phyloP scores from a whole-genome alignment of 2,797 vertebrate species.

The Netta rufina region DNA sequence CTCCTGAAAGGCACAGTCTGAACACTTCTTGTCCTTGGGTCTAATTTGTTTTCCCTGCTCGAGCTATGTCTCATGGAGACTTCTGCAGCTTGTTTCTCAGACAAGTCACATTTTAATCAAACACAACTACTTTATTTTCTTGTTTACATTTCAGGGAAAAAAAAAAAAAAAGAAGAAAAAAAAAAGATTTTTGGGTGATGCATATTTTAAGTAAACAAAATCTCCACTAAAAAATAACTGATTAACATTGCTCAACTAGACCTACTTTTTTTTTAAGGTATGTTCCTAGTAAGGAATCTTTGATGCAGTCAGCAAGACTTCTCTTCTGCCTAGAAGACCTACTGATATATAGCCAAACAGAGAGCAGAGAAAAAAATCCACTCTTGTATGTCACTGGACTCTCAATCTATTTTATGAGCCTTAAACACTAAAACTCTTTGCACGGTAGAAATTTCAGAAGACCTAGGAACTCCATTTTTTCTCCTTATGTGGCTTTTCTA shows the following conservation, averaged over 20 bases:
- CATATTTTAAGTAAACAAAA: neutral
- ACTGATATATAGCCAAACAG: slow-evolving; percentile 41
- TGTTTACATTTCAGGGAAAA: neutral
- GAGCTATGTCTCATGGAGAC: neutral
- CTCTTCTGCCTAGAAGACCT: slow-evolving; percentile 28
- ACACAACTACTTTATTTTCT: neutral
- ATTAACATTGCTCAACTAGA: neutral
- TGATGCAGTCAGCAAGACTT: slow-evolving; percentile 50
- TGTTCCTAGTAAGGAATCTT: slow-evolving; percentile 10
- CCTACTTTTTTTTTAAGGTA: neutral
- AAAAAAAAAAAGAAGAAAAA: neutral
- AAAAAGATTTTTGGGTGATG: neutral
- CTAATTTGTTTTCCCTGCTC: neutral
- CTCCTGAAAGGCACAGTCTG: neutral
- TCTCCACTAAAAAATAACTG: neutral
- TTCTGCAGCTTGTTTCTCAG: neutral
- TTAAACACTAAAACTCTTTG: slow-evolving; percentile 50
- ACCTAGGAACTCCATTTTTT: neutral
- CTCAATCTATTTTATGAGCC: slow-evolving; percentile 60
- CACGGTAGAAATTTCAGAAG: slow-evolving; percentile 35
- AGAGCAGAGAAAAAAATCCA: neutral
- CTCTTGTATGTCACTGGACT: neutral
- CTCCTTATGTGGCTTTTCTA: slow-evolving; percentile 2
- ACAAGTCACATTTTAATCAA: neutral
- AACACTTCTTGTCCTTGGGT: rapidly evolving